Conservation (phyloP, 2,797 vertebrate species). For the Telmatherina bonti region DNA sequence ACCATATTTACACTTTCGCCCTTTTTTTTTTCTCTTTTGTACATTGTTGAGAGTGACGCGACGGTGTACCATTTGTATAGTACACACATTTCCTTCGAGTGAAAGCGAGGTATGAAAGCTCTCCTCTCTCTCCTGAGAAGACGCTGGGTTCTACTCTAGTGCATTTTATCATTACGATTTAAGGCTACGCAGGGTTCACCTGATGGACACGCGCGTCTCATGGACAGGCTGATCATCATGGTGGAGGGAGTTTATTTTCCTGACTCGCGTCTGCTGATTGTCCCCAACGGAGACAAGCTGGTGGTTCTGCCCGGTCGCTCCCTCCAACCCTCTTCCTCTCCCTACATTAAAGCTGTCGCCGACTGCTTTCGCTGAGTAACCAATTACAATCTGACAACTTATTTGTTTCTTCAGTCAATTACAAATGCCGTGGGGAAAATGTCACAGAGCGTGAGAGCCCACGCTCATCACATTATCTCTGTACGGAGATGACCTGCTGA, state of each 20-base stretch:
- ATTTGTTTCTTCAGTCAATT: conserved; percentile 74
- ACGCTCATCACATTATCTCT: conserved; percentile 68
- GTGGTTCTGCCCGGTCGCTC: conserved; percentile 38
- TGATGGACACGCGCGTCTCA: conserved; percentile 61
- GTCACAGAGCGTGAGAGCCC: conserved; percentile 56
- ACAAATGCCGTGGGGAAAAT: conserved; percentile 61
- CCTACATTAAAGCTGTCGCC: conserved; percentile 65
- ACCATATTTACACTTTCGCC: conserved; percentile 83
- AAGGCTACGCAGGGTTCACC: conserved; percentile 77
- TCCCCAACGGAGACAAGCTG: conserved; percentile 55
- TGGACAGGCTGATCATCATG: conserved; percentile 60
- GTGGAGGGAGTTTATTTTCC: conserved; percentile 53
- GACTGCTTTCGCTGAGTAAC: conserved; percentile 62
- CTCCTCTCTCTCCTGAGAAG: conserved; percentile 78
- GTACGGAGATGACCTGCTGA: conserved; percentile 57
- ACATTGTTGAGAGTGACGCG: conserved; percentile 77
- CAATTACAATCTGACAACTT: conserved; percentile 74
- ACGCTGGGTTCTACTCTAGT: conserved; percentile 80
- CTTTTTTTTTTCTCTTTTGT: conserved; percentile 84
- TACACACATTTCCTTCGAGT: conserved; percentile 73
- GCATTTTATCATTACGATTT: conserved; percentile 79
- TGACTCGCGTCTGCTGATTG: conserved; percentile 65
- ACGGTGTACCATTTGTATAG: conserved; percentile 71
- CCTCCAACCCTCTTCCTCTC: conserved; percentile 7
- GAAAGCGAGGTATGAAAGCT: conserved; percentile 82